Percentiles rank a stretch among this genome's conserved stretches.
These are phyloP conservation scores for Zhuqinia jingwanae DNA, from an alignment of 2,888 invertebrate genomes.

Conservation along the genomic window DNA sequence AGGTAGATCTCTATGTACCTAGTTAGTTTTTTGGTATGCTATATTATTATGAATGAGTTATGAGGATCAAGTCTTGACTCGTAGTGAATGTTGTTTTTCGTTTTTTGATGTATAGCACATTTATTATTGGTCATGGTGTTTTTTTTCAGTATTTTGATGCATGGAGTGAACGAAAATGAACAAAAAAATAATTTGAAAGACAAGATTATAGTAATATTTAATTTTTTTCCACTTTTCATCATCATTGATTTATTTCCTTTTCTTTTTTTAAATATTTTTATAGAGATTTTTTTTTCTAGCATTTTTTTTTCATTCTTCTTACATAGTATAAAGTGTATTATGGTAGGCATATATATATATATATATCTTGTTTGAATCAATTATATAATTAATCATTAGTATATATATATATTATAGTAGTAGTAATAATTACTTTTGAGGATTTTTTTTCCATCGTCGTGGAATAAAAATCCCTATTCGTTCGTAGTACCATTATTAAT, in stretches of 20 bases:
- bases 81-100: neutral
- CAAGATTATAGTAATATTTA: conserved; percentile 18
- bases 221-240: conserved; percentile 56
- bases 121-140: neutral
- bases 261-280: conserved; percentile 30
- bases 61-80: too few relatives aligned
- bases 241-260: conserved; percentile 67
- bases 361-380: conserved; percentile 27
- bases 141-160: neutral
- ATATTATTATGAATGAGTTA: too few relatives aligned
- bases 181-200: too few relatives aligned
- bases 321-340: too few relatives aligned
- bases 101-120: neutral
- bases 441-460: conserved; percentile 28
- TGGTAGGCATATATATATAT: neutral
- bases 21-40: too few relatives aligned
- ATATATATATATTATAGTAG: too few relatives aligned
- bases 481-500: conserved; percentile 39
- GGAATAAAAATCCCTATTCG: conserved; percentile 33
- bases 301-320: conserved; percentile 47
- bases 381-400: conserved; percentile 65
- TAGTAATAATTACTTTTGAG: conserved; percentile 47
- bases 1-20: too few relatives aligned
- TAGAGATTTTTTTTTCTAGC: neutral
- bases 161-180: neutral